Base-by-base conservation (phyloP, 2,113 vertebrate species). In the Clarias gariepinus region DNA sequence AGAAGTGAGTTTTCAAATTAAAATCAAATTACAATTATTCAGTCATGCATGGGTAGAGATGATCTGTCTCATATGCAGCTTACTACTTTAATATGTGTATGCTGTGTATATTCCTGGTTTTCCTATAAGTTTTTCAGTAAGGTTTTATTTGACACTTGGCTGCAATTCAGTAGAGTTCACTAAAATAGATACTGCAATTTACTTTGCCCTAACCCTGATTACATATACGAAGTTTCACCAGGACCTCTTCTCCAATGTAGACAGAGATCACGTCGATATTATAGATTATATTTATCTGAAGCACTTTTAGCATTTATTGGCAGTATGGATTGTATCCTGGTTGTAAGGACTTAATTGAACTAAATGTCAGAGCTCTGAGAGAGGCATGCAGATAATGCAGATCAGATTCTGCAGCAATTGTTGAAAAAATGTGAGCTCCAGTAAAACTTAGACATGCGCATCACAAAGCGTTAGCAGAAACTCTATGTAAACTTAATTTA, bases 181-280 rank as follows among this genome's bases (percentile, higher is more conserved):
- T 82, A 53, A 82, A 82, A 82, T 82, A 82, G 81, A 82, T 82
- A 66, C 25, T 66, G 81, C 15, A 28, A 61, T 28, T 82, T 16
- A 66, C 12, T 52, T 66, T 61, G 30, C 78, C 78, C 13, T 25
- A 61, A 61, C 57, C 30, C 30, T 21, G 36, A 41, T 66, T 66
- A 64, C 21, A 66, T 82, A 66, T 28, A 82, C 9, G 0, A 82
- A 6, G 60, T 19, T 41, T 81, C 60, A 4, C 25, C 41, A 81
- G 23, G 33, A 9, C 18, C 80, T 81, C 21, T 18, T 47, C 36
- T 81, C n/a, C 55, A 81, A 8, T 47, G 19, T 7, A 81, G 60
- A 47, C 57, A 1, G 23, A 12, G 47, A 81, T 64, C 58, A 64
- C 41, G 60, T 61, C 79, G 41, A 47, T 47, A 47, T 47, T 64